A percentile compares a stretch with the other conserved stretches of the same genome.
Evolutionary conservation across 2,113 vertebrate species (phyloP).

Genomic region (Pseudorectes ferrugineus): DNA sequence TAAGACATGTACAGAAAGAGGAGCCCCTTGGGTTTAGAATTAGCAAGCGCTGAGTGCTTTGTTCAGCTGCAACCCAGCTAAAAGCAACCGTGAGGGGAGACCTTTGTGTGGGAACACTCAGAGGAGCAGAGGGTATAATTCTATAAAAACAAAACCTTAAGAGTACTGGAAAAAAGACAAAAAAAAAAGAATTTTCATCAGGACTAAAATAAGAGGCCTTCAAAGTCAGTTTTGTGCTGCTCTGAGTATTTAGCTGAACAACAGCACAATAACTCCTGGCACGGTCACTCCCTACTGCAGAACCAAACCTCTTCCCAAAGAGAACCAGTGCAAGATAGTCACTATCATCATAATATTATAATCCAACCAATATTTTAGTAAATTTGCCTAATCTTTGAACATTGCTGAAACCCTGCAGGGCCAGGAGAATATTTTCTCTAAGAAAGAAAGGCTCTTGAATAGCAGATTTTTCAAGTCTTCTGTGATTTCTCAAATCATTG

Average conservation of each 20-base stretch:
- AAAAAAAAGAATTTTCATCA: not conserved
- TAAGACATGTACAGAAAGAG: conserved; percentile 27
- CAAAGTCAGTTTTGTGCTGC: not conserved
- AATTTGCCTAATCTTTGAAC: not conserved
- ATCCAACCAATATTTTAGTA: not conserved
- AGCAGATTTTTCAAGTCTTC: not conserved
- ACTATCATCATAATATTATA: not conserved
- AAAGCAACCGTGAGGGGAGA: not conserved
- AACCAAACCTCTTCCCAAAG: not conserved
- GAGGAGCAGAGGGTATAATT: not conserved
- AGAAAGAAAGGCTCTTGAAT: not conserved
- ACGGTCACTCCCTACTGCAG: not conserved
- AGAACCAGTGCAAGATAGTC: not conserved
- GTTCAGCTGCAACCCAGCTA: conserved; percentile 38
- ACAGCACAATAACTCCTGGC: not conserved
- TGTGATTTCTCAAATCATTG: not conserved
- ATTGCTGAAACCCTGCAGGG: not conserved
- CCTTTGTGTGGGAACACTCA: not conserved
- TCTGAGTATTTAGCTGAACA: not conserved
- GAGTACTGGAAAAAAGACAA: not conserved
- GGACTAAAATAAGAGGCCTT: not conserved
- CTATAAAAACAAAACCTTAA: conserved; percentile 4
- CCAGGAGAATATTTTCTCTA: not conserved
- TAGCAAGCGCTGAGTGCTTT: not conserved
- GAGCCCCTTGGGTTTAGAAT: conserved; percentile 3